These are phyloP conservation scores for Periophthalmus magnuspinnatus DNA, from an alignment of 2,797 vertebrate species.

Conservation along the genomic window DNA sequence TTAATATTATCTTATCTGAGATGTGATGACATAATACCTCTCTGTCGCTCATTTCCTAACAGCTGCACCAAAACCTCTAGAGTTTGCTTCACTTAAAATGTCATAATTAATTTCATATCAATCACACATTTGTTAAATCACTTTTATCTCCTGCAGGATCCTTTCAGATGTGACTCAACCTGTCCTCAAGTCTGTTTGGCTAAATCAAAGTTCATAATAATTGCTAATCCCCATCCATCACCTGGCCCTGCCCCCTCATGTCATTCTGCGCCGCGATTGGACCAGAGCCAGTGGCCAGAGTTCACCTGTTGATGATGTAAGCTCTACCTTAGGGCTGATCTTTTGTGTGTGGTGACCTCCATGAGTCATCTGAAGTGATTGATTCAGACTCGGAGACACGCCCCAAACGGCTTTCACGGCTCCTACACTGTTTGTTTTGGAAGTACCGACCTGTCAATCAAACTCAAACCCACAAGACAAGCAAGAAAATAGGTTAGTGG, in stretches of 20 bases:
- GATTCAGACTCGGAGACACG: constrained; percentile 55
- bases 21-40: too few species aligned
- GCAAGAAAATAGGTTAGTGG: constrained; percentile 42
- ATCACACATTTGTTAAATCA: constrained; percentile 1
- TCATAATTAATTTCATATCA: neutral
- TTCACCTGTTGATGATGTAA: constrained; percentile 67
- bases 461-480: constrained; percentile 12
- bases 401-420: constrained; percentile 60
- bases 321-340: constrained; percentile 56
- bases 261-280: constrained; percentile 62
- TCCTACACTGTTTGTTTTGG: constrained; percentile 54
- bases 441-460: constrained; percentile 61
- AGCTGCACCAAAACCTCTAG: neutral
- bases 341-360: constrained; percentile 56
- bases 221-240: constrained; percentile 68
- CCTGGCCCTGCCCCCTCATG: constrained; percentile 52
- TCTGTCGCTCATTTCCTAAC: neutral
- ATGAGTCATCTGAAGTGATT: constrained; percentile 56
- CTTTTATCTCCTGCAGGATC: neutral
- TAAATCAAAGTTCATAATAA: constrained; percentile 40
- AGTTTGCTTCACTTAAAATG: neutral
- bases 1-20: too few species aligned
- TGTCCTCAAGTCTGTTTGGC: neutral
- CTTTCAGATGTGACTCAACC: constrained; percentile 31
- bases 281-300: constrained; percentile 60